Conservation (phyloP, 2,888 invertebrate genomes). For the Agonopterix heracliana region DNA sequence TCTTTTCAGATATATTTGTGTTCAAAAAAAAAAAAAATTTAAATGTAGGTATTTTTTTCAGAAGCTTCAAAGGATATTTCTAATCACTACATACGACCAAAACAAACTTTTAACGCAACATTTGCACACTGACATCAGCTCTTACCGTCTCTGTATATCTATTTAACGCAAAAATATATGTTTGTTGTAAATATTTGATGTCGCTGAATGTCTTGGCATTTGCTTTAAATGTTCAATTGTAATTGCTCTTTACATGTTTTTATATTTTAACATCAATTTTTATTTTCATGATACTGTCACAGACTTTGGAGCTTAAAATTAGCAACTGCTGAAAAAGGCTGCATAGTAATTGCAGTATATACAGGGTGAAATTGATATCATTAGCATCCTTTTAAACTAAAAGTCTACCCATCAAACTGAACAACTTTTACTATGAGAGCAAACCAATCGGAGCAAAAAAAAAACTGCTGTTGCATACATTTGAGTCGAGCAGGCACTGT, state of each 20-base stretch:
- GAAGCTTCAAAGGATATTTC: slow-evolving; percentile 15
- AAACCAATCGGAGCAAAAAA: too few species aligned
- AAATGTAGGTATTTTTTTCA: slow-evolving; percentile 33
- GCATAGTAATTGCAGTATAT: too few species aligned
- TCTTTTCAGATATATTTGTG: too few species aligned
- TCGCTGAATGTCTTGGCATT: slow-evolving; percentile 61
- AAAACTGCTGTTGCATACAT: too few species aligned
- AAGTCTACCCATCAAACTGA: too few species aligned
- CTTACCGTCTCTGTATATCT: slow-evolving; percentile 17
- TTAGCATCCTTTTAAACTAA: too few species aligned
- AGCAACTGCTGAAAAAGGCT: too few species aligned
- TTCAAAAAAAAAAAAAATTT: too few species aligned
- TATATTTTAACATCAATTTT: slow-evolving; percentile 8
- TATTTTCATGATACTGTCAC: not conserved
- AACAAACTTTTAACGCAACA: slow-evolving; percentile 29
- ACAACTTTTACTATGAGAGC: too few species aligned
- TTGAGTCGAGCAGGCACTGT: too few species aligned
- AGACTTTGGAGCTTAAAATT: too few species aligned
- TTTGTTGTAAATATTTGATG: slow-evolving; percentile 52
- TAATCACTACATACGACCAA: slow-evolving; percentile 16
- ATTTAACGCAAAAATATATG: slow-evolving; percentile 12
- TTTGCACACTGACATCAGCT: slow-evolving; percentile 43
- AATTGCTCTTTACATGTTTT: slow-evolving; percentile 43
- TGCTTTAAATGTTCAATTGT: slow-evolving; percentile 58
- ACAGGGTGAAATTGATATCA: too few species aligned